These are phyloP conservation scores for Agrilus cyanescens DNA, from an alignment of 2,888 invertebrate species.

Conservation along the genomic window DNA sequence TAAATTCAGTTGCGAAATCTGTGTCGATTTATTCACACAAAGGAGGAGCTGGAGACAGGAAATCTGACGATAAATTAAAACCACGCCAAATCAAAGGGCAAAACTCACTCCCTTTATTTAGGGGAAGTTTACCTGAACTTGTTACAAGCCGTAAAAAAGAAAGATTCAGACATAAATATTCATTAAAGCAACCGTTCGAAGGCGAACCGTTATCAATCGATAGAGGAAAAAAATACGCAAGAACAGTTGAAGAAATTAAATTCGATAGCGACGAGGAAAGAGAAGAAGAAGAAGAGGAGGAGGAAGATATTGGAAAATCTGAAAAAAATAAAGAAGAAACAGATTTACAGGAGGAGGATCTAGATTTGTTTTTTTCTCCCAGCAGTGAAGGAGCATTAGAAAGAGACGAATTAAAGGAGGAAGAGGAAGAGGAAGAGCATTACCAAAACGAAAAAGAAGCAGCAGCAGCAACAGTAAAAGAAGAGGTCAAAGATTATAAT, in stretches of 20 bases:
- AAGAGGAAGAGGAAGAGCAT: constrained; percentile 5
- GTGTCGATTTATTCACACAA: too few species aligned
- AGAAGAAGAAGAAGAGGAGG: neutral
- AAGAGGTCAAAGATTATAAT: too few species aligned
- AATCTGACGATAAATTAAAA: too few species aligned
- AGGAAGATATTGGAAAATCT: constrained; percentile 1
- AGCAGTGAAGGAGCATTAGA: constrained; percentile 14
- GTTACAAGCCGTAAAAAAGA: too few species aligned
- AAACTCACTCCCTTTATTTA: too few species aligned
- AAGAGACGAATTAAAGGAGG: constrained; percentile 12
- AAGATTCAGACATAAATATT: neutral
- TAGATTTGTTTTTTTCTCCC: constrained; percentile 22
- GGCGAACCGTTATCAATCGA: neutral
- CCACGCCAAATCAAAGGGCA: too few species aligned
- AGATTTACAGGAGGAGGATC: constrained; percentile 13
- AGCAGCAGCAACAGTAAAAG: neutral
- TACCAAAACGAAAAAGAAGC: constrained; percentile 7
- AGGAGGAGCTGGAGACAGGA: too few species aligned
- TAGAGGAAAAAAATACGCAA: constrained; percentile 2
- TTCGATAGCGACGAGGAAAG: constrained; percentile 8
- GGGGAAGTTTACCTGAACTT: too few species aligned
- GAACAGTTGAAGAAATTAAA: constrained; percentile 9
- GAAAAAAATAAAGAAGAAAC: constrained; percentile 6
- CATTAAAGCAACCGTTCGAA: neutral
- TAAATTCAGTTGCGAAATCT: too few species aligned